Base-by-base conservation (phyloP, 2,797 vertebrate genomes). In the Delichon dasypus region DNA sequence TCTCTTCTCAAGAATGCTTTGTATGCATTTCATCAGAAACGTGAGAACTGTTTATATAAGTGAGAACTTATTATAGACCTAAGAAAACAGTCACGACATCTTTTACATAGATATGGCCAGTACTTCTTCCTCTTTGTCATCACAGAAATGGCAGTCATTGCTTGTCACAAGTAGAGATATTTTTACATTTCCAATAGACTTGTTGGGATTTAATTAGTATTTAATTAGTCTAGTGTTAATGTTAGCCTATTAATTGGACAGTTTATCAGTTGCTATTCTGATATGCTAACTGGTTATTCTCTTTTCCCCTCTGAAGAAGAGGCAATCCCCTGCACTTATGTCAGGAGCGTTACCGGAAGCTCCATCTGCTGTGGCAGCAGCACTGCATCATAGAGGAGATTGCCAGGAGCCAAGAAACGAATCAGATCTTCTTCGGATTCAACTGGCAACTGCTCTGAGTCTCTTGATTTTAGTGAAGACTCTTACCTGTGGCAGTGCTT, bases 331-430 rank as follows among this genome's bases (percentile, higher is more conserved):
- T 99, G 94, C 99, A 99, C 91, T 98, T 99, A 47, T 99, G 98
- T 95, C 98, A 94, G 8, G 99, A 99, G 91, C 98, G 99, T 62
- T 99, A 99, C 97, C 98, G 97, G 97, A 99, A 99, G 96, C 98
- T 99, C 81, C 98, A 99, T 96, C 98, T 99, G 95, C 97, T 99
- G 38, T 99, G 99, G 99, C 98, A 98, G 95, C 99, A 99, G 51
- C 99, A 99, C 96, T 99, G 99, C 97, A 98, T 99, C 95, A 98
- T 99, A 97, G 99, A 99, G 95, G 99, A 99, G 97, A 99, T 99
- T 36, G 99, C 99, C 79, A 99, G 99, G 78, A 99, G 98, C 97
- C 98, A 99, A 90, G 99, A 99, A 98, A 98, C 98, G 2, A 99
- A 98, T 97, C 99, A 99, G 79, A 97, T 99, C 92, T 97, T 99